These are phyloP conservation scores for Toxostoma redivivum DNA, from an alignment of 2,113 vertebrate genomes.

Conservation along the genomic window DNA sequence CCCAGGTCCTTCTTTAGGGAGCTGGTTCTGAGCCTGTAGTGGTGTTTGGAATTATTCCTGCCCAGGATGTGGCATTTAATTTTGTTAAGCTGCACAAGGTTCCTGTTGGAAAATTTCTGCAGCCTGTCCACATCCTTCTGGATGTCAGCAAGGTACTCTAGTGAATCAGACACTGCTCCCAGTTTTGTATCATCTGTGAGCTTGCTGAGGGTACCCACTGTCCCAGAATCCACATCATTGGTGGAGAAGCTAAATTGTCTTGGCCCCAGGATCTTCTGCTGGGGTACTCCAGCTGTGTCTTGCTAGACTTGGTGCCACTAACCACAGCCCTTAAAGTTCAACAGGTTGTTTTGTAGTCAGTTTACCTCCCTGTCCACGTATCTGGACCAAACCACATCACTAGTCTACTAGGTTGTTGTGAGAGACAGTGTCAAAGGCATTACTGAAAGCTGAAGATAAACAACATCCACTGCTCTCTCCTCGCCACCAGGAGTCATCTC, in stretches of 20 bases:
- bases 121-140: background rate
- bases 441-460: background rate
- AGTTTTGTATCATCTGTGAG: background rate
- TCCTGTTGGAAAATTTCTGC: background rate
- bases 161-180: background rate
- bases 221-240: background rate
- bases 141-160: background rate
- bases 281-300: background rate
- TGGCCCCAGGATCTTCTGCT: background rate
- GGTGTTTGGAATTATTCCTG: background rate
- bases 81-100: background rate
- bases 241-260: background rate
- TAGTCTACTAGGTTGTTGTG: background rate
- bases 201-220: background rate
- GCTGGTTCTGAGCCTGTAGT: background rate
- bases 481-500: background rate
- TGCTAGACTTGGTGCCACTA: background rate
- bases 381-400: fast-evolving
- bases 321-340: background rate
- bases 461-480: background rate
- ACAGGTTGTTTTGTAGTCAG: background rate
- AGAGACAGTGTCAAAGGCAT: background rate
- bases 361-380: background rate
- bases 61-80: background rate
- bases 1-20: background rate